These are phyloP conservation scores for Chromis chromis DNA, from an alignment of 2,797 vertebrate genomes.

Conservation along the genomic window DNA sequence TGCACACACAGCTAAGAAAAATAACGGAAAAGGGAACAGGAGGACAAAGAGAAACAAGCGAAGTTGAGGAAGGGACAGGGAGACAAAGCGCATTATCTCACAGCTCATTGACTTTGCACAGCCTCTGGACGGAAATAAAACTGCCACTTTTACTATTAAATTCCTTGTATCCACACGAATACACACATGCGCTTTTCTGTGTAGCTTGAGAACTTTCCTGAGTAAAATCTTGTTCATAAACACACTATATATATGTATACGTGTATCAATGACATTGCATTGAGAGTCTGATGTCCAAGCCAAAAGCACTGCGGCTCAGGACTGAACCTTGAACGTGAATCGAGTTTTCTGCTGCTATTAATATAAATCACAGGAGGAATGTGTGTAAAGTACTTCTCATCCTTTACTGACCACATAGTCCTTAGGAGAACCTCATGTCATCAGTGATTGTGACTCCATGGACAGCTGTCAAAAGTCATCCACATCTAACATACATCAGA, in stretches of 20 bases:
- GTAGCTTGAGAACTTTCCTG: too few species aligned
- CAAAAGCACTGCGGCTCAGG: neutral
- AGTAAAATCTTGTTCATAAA: neutral
- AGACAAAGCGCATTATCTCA: constrained; percentile 48
- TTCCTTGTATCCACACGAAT: neutral
- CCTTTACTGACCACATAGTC: neutral
- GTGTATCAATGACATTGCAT: neutral
- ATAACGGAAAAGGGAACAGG: constrained; percentile 12
- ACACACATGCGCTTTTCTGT: neutral
- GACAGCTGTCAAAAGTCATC: constrained; percentile 12
- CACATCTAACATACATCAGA: constrained; percentile 2
- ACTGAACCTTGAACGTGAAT: neutral
- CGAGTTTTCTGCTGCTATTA: neutral
- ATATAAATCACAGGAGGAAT: neutral
- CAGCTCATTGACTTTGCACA: constrained; percentile 40
- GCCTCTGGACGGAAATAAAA: constrained; percentile 57
- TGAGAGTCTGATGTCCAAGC: neutral
- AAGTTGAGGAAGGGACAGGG: constrained; percentile 41
- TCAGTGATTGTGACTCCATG: constrained; percentile 4
- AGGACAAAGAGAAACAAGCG: constrained; percentile 33
- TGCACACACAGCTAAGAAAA: constrained; percentile 1
- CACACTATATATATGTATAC: neutral
- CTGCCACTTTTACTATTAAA: constrained; percentile 27
- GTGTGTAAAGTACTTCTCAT: neutral
- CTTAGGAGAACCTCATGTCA: neutral